These are phyloP conservation scores for Leptura quadrifasciata DNA, from an alignment of 2,888 invertebrate species.

Conservation along the genomic window DNA sequence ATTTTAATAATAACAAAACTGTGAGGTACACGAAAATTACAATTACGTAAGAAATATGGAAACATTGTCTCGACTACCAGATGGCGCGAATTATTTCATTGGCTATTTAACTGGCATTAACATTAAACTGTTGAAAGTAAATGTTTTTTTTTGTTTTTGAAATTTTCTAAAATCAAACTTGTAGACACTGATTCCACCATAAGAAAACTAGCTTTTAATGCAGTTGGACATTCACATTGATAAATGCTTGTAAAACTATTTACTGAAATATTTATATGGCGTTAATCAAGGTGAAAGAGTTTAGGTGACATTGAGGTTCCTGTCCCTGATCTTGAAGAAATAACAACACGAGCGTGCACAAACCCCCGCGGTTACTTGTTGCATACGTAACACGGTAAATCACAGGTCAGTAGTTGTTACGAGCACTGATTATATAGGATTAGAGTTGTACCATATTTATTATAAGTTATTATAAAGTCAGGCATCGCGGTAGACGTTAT, in stretches of 20 bases:
- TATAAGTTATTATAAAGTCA: slow-evolving; percentile 58
- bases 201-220: too few relatives aligned
- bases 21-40: too few relatives aligned
- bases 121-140: too few relatives aligned
- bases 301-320: slow-evolving; percentile 1
- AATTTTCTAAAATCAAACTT: too few relatives aligned
- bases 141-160: too few relatives aligned
- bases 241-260: neutral
- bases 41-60: too few relatives aligned
- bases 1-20: too few relatives aligned
- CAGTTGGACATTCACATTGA: too few relatives aligned
- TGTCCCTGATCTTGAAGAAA: slow-evolving; percentile 39
- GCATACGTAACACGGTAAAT: slow-evolving; percentile 65
- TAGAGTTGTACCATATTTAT: slow-evolving; percentile 64
- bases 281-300: neutral
- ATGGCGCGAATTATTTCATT: too few relatives aligned
- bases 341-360: slow-evolving; percentile 38
- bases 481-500: slow-evolving; percentile 57
- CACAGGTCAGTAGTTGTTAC: slow-evolving; percentile 53
- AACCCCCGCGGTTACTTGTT: slow-evolving; percentile 62
- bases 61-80: too few relatives aligned
- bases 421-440: slow-evolving; percentile 63
- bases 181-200: too few relatives aligned
- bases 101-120: too few relatives aligned
- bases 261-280: slow-evolving; percentile 3